phyloP scores from a whole-genome alignment of 1,140 invertebrate species.

The Papilio helenus region DNA sequence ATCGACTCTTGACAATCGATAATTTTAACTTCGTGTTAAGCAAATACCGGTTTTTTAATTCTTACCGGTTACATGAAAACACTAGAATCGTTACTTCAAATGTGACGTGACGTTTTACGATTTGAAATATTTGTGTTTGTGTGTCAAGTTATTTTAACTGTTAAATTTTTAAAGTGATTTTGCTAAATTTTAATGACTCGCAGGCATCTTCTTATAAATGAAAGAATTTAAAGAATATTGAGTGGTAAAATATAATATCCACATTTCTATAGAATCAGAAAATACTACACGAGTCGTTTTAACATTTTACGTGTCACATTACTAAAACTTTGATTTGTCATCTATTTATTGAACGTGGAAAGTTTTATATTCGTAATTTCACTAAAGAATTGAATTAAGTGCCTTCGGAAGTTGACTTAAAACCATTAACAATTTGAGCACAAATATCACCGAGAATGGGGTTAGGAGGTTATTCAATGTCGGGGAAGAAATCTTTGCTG shows the following conservation, averaged over 20 bases:
- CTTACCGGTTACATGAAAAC: too few relatives aligned
- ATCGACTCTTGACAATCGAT: too few relatives aligned
- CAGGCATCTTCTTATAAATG: not conserved
- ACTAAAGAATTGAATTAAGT: not conserved
- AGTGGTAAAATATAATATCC: not conserved
- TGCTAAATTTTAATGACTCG: not conserved
- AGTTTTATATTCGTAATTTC: not conserved
- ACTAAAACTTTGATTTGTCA: slow-evolving; percentile 11
- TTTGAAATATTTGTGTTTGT: slow-evolving; percentile 16
- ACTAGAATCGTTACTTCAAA: not conserved
- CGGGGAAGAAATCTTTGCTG: slow-evolving; percentile 86
- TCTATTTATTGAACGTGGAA: slow-evolving; percentile 1
- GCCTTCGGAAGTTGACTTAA: not conserved
- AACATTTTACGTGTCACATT: slow-evolving; percentile 10
- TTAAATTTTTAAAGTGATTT: not conserved
- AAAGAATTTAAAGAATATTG: not conserved
- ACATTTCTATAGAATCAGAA: not conserved
- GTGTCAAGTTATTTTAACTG: slow-evolving; percentile 17
- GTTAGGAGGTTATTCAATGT: slow-evolving; percentile 49
- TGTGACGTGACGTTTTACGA: slow-evolving; percentile 12
- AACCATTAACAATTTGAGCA: not conserved
- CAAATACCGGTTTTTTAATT: too few relatives aligned
- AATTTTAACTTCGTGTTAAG: too few relatives aligned
- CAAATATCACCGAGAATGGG: slow-evolving; percentile 47
- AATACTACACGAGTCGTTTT: not conserved